Base-by-base conservation (phyloP, 1,140 invertebrate species). In the Antheraea pernyi region DNA sequence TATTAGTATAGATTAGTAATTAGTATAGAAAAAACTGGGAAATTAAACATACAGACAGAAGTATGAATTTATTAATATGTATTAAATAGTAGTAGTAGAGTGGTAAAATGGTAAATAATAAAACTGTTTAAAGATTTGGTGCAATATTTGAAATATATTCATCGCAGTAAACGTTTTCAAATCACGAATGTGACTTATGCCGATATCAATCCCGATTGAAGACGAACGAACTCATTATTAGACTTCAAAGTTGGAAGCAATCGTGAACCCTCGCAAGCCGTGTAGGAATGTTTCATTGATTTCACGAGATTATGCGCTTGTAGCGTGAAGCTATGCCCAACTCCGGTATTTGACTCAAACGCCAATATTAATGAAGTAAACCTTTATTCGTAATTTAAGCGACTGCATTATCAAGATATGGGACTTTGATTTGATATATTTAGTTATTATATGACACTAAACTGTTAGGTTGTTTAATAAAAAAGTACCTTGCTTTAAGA, bases 341-440 rank as follows among this genome's bases (percentile, higher is more conserved):
- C 75, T 86, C 77, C 62, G 75, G 77, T 69, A 79, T 84, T 84
- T 78, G 78, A 82, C 78, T 78, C 74, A 71, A 65, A 69, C 68
- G 69, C 71, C 81, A 84, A 84, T 86, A 86, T 84, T 85, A 85
- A 89, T 88, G 83, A 83, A 79, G 74, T 74, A 78, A 84, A 85
- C 84, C 84, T 77, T 80, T 76, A 67, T 61, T 30, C n/a, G 19
- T 13, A 46, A 30, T 65, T 65, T 46, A 19, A 37, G 19, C 37
- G 18, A 7, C 36, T 16, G 4, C 42, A 13, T 9, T 37, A 42
- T 16, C 46, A 53, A 53, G 13, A 9, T 9, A 9, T 39, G 37
- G 5, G 37, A 48, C 13, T 48, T 53, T 16, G 16, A 16, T 53
- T 3, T 42, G 39, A 42, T 10, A 10, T 42, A 42, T 11, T 3